Evolutionary conservation across 2,113 vertebrate genomes (phyloP).

Genomic region (Morone saxatilis): DNA sequence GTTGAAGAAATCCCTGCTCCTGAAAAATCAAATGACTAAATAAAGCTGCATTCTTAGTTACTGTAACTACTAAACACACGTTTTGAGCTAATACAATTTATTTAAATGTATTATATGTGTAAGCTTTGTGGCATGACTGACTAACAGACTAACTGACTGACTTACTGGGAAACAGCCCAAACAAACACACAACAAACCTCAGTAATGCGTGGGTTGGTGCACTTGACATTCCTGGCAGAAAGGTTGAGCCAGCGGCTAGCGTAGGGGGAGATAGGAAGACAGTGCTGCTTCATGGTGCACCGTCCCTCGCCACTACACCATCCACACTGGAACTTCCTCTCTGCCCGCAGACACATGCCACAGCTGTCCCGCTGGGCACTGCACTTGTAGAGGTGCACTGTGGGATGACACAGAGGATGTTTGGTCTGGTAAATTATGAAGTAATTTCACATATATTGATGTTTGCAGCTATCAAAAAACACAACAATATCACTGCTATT

Average conservation of each 20-base stretch:
- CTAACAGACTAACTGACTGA: background rate
- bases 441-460: background rate
- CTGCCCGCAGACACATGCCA: slow-evolving; percentile 93
- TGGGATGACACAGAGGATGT: background rate
- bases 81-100: slow-evolving; percentile 8
- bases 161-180: background rate
- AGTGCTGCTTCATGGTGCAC: slow-evolving; percentile 91
- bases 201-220: slow-evolving; percentile 94
- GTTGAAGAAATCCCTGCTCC: background rate
- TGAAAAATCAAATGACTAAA: background rate
- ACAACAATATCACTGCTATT: background rate
- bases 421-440: background rate
- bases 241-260: slow-evolving; percentile 91
- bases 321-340: slow-evolving; percentile 94
- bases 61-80: background rate
- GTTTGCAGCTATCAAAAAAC: background rate
- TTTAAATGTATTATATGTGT: background rate
- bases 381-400: slow-evolving; percentile 98
- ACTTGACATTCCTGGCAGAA: slow-evolving; percentile 91
- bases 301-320: slow-evolving; percentile 91
- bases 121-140: background rate
- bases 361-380: slow-evolving; percentile 95
- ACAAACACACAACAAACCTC: slow-evolving; percentile 83
- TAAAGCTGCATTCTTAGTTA: background rate
- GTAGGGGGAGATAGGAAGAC: slow-evolving; percentile 74